These are phyloP conservation scores for Drosophila bipectinata DNA, from an alignment of 1,140 invertebrate genomes.

Conservation along the genomic window DNA sequence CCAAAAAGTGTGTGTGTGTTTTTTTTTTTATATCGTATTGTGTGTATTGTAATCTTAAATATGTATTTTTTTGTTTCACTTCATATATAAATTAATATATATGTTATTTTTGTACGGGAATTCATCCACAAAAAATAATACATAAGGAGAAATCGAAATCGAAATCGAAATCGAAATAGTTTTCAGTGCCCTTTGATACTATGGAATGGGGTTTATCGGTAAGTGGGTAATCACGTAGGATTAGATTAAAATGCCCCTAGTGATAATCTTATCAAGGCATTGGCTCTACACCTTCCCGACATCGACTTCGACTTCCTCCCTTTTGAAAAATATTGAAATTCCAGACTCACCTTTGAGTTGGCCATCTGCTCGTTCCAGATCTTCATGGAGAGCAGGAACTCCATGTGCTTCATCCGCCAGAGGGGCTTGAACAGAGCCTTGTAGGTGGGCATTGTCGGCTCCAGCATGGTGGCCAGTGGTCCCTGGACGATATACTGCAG, in stretches of 20 bases:
- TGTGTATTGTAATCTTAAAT: conserved; percentile 40
- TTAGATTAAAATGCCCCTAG: conserved; percentile 27
- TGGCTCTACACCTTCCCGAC: background rate
- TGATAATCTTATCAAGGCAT: conserved; percentile 20
- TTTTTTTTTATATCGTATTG: conserved; percentile 22
- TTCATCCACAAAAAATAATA: conserved; percentile 60
- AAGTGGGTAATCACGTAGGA: conserved; percentile 42
- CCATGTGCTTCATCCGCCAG: conserved; percentile 97
- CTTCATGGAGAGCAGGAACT: conserved; percentile 91
- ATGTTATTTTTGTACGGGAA: conserved; percentile 49
- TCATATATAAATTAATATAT: conserved; percentile 31
- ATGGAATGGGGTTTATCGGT: conserved; percentile 17
- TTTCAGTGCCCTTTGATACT: conserved; percentile 34
- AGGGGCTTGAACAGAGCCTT: conserved; percentile 95
- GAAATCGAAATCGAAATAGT: conserved; percentile 5
- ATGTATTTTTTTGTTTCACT: conserved; percentile 56
- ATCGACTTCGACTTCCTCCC: conserved; percentile 3
- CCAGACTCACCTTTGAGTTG: conserved; percentile 87
- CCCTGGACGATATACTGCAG: conserved; percentile 97
- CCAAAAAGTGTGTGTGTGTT: conserved; percentile 26
- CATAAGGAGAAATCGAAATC: conserved; percentile 54
- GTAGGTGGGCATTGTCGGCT: conserved; percentile 93
- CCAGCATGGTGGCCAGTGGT: conserved; percentile 96
- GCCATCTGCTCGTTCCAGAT: conserved; percentile 95
- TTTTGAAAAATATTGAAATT: background rate